phyloP scores from a whole-genome alignment of 2,888 invertebrate genomes.

The Polyommatus icarus region DNA sequence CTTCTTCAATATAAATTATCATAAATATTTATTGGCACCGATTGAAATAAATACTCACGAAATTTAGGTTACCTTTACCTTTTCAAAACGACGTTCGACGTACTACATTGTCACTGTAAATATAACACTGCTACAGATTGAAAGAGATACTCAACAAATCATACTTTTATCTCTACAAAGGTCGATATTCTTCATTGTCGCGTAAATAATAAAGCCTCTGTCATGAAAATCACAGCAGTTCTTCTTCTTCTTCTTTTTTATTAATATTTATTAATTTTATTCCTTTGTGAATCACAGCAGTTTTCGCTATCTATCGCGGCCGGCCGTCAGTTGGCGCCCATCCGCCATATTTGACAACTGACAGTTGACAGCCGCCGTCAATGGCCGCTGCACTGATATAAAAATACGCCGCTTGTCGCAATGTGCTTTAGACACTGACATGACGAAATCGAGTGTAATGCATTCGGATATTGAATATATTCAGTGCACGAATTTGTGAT shows the following conservation, averaged over 20 bases:
- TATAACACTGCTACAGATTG: not conserved
- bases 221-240: slow-evolving; percentile 5
- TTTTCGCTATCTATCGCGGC: slow-evolving; percentile 9
- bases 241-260: no score
- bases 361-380: not conserved
- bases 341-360: slow-evolving; percentile 1
- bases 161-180: not conserved
- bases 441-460: slow-evolving; percentile 9
- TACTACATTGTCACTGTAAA: no score
- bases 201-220: not conserved
- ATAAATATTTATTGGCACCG: no score
- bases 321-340: slow-evolving; percentile 1
- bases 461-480: not conserved
- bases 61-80: no score
- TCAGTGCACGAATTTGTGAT: not conserved
- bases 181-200: no score
- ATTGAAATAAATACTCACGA: no score
- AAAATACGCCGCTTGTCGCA: slow-evolving; percentile 9
- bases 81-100: no score
- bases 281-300: slow-evolving; percentile 11
- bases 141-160: not conserved
- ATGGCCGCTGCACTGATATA: not conserved
- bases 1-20: no score
- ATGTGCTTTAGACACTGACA: slow-evolving; percentile 10
- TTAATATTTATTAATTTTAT: no score